These are phyloP conservation scores for Columba guinea DNA, from an alignment of 2,797 vertebrate species.

Conservation along the genomic window DNA sequence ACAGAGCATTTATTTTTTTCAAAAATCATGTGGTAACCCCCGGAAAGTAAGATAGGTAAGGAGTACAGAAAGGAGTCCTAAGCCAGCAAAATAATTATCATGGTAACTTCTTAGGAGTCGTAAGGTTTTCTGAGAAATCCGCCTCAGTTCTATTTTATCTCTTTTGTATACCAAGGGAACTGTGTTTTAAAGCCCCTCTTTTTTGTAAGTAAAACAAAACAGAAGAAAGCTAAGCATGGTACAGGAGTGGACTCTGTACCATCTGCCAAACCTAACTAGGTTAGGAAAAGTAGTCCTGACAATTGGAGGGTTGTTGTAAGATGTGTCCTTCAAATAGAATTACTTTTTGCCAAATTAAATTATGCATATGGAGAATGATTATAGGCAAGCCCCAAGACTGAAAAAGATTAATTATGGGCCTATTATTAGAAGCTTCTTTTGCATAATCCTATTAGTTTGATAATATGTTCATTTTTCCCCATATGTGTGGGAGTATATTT, in stretches of 20 bases:
- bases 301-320: constrained; percentile 18
- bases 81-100: neutral
- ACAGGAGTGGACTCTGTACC: neutral
- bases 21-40: neutral
- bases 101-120: neutral
- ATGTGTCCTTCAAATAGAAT: constrained; percentile 44
- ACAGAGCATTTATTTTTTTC: neutral
- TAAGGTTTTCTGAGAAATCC: neutral
- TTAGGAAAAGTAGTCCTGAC: constrained; percentile 25
- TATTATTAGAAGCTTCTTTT: constrained; percentile 61
- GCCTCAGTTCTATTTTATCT: neutral
- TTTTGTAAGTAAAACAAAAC: neutral
- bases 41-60: neutral
- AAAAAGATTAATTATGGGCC: constrained; percentile 58
- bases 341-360: constrained; percentile 47
- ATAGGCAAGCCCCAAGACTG: constrained; percentile 22
- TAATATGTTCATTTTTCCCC: constrained; percentile 20
- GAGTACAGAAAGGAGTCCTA: neutral
- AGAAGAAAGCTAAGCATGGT: neutral
- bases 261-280: constrained; percentile 31
- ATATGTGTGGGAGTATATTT: neutral
- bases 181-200: neutral
- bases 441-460: constrained; percentile 54
- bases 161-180: neutral
- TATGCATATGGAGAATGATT: constrained; percentile 53